These are phyloP conservation scores for Hemicordylus capensis DNA, from an alignment of 2,113 vertebrate species.

Conservation along the genomic window DNA sequence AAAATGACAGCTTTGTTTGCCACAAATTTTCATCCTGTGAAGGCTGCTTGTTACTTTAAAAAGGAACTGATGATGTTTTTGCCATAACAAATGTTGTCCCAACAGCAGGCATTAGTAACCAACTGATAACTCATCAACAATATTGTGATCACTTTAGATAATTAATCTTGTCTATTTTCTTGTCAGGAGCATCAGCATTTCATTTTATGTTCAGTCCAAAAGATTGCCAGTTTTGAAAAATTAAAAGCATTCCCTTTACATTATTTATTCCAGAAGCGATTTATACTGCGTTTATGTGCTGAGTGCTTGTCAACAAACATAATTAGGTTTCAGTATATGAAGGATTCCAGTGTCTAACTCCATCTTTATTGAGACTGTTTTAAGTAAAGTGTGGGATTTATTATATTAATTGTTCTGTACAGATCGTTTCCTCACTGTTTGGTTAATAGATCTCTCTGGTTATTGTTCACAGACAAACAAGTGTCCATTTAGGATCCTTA, in stretches of 20 bases:
- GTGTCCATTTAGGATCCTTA: constrained; percentile 93
- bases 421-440: constrained; percentile 64
- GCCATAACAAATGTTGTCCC: constrained; percentile 76
- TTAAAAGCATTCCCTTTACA: constrained; percentile 91
- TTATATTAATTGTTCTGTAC: constrained; percentile 71
- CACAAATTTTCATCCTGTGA: constrained; percentile 54
- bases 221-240: constrained; percentile 93
- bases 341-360: constrained; percentile 84
- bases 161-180: constrained; percentile 83
- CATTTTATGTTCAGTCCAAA: constrained; percentile 83
- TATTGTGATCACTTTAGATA: constrained; percentile 82
- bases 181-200: constrained; percentile 76
- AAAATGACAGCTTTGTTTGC: constrained; percentile 36
- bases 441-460: constrained; percentile 78
- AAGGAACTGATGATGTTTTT: constrained; percentile 69
- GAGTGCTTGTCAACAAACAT: constrained; percentile 90
- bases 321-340: constrained; percentile 95
- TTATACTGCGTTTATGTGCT: constrained; percentile 88
- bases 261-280: constrained; percentile 87
- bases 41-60: constrained; percentile 67
- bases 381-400: constrained; percentile 76
- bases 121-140: constrained; percentile 81
- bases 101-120: constrained; percentile 78
- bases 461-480: constrained; percentile 94
- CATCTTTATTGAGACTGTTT: constrained; percentile 76